Evolutionary conservation across 2,888 invertebrate species (phyloP), one percentile per base, ranked within the genome.

Genomic region (Sinopyrophorus schimmeli): DNA sequence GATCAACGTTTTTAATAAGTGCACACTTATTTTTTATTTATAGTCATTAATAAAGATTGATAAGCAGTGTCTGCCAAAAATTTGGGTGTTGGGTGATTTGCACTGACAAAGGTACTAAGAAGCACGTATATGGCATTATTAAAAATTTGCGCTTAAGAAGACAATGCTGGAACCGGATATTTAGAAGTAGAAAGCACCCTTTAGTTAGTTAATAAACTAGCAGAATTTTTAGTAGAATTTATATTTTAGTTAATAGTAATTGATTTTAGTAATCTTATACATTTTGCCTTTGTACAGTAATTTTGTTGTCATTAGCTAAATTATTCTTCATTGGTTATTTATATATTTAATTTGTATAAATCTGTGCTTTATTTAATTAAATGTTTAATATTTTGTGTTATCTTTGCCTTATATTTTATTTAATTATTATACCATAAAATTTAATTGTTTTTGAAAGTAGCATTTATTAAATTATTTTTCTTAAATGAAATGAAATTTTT

Each of bases 101-200:
- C 37, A 37, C 35, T 34, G 38, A 43, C 26, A 35, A 54, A 38
- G 55, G 55, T 55, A 55, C 55, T 55, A 55, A 55, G 44, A 41
- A 51, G 47, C 32, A 53, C 38, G 43, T 31, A 26, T 43, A 34
- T 24, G 35, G 35, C 31, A 51, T 49, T 46, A 46, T 41, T 54
- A 35, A n/a, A 3, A 21, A 47, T 51, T 51, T 50, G 39, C 44
- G 40, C 39, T 47, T 47, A 50, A 52, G 27, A 43, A 46, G 34
- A 46, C 43, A 53, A 32, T 44, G 38, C 43, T 34, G 39, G 40
- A 42, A 39, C 38, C 30, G 39, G 38, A 46, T 46, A 23, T 52
- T 41, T 39, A 47, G 37, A 23, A 38, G 47, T 57, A 58, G 53
- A 44, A 53, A 58, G 59, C 59, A 59, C 58, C 52, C 51, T 57